phyloP scores from a whole-genome alignment of 1,140 invertebrate genomes.

The Cylas formicarius region DNA sequence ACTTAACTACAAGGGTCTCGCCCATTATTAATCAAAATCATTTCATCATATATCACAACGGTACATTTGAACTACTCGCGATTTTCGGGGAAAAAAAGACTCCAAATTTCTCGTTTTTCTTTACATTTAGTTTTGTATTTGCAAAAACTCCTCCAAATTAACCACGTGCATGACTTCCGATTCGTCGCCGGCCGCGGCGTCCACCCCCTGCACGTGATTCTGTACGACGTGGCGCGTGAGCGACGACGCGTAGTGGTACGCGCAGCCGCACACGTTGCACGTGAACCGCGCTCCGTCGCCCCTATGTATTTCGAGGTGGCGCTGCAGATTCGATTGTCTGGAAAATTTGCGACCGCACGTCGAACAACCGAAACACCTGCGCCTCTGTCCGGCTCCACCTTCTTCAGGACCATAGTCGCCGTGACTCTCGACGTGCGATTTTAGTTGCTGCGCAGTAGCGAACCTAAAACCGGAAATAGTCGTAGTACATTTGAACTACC shows the following conservation, averaged over 20 bases:
- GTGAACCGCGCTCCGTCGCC: conserved; percentile 23
- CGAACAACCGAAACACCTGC: conserved; percentile 27
- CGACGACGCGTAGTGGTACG: conserved; percentile 34
- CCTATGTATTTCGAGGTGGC: conserved; percentile 36
- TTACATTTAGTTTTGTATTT: too few species aligned
- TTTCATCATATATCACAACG: background rate
- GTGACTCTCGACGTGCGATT: too few species aligned
- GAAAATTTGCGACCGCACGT: conserved; percentile 35
- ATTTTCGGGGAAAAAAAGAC: too few species aligned
- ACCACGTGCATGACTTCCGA: background rate
- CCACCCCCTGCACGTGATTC: conserved; percentile 24
- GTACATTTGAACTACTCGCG: conserved; percentile 7
- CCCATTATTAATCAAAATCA: too few species aligned
- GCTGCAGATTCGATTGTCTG: conserved; percentile 34
- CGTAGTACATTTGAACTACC: conserved; percentile 4
- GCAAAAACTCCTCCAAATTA: too few species aligned
- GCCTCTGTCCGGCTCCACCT: conserved; percentile 12
- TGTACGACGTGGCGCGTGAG: conserved; percentile 36
- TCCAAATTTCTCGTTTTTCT: too few species aligned
- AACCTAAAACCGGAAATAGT: background rate
- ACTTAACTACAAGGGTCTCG: too few species aligned
- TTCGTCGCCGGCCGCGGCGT: background rate
- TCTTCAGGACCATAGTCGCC: background rate
- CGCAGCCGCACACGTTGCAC: conserved; percentile 34
- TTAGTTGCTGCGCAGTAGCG: background rate